Conservation (phyloP, 1,140 invertebrate genomes). For the Drosophila suzukii region DNA sequence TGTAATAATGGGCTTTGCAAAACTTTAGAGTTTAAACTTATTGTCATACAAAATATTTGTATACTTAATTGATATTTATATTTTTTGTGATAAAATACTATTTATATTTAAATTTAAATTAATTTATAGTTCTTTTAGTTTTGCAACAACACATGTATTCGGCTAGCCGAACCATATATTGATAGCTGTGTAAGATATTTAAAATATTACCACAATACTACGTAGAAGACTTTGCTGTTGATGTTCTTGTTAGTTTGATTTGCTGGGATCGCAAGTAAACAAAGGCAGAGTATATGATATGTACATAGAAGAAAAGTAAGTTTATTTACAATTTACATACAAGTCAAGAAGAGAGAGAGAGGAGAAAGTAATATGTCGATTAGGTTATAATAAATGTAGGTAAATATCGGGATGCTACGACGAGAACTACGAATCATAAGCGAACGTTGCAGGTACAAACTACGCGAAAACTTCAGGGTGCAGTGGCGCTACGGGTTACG, state of each 20-base stretch:
- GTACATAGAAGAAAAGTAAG: conserved; percentile 67
- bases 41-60: not conserved
- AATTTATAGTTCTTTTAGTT: not conserved
- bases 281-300: conserved; percentile 72
- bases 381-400: conserved; percentile 50
- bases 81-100: no score
- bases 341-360: conserved; percentile 34
- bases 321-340: conserved; percentile 80
- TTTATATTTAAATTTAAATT: no score
- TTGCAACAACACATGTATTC: conserved; percentile 15
- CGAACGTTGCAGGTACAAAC: conserved; percentile 40
- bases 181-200: conserved; percentile 12
- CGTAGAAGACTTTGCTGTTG: conserved; percentile 70
- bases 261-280: conserved; percentile 58
- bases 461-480: conserved; percentile 52
- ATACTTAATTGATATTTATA: not conserved
- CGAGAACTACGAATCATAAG: conserved; percentile 43
- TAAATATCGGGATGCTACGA: conserved; percentile 37
- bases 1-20: conserved; percentile 5
- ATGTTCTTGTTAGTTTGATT: conserved; percentile 62
- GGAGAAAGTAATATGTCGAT: conserved; percentile 36
- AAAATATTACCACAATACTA: conserved; percentile 72
- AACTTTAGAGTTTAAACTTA: not conserved
- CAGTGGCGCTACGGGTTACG: conserved; percentile 39
- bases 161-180: conserved; percentile 17